Conservation (phyloP, 1,140 invertebrate genomes). For the Calliopsis andreniformis region DNA sequence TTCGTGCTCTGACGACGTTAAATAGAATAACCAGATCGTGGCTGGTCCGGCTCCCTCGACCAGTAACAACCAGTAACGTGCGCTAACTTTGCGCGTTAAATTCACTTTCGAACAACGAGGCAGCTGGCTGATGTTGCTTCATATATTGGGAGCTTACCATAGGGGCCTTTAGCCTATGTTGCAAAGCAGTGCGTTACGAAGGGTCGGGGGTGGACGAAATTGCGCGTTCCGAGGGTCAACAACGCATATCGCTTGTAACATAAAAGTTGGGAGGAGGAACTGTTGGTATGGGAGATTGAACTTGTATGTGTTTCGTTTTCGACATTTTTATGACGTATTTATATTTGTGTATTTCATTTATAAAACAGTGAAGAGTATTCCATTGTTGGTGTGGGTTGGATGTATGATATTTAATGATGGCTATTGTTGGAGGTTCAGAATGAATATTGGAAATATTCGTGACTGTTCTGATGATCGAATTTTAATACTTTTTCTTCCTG, state of each 20-base stretch:
- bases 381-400: too few relatives aligned
- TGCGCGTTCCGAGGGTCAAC: neutral
- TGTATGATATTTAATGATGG: too few relatives aligned
- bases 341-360: too few relatives aligned
- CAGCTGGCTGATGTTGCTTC: slow-evolving; percentile 1
- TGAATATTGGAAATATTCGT: too few relatives aligned
- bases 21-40: slow-evolving; percentile 67
- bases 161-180: neutral
- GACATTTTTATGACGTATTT: too few relatives aligned
- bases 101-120: slow-evolving; percentile 30
- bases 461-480: too few relatives aligned
- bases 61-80: slow-evolving; percentile 55
- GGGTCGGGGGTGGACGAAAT: neutral
- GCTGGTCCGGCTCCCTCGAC: slow-evolving; percentile 46
- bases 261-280: too few relatives aligned
- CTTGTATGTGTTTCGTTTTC: too few relatives aligned
- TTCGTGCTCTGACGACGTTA: slow-evolving; percentile 60
- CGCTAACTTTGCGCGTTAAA: slow-evolving; percentile 32
- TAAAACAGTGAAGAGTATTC: too few relatives aligned
- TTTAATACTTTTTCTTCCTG: too few relatives aligned
- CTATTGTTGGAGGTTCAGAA: too few relatives aligned
- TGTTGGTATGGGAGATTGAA: too few relatives aligned
- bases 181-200: neutral
- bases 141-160: slow-evolving; percentile 1
- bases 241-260: neutral